Conservation (phyloP, 2,888 invertebrate species). For the Tethea ocularis region DNA sequence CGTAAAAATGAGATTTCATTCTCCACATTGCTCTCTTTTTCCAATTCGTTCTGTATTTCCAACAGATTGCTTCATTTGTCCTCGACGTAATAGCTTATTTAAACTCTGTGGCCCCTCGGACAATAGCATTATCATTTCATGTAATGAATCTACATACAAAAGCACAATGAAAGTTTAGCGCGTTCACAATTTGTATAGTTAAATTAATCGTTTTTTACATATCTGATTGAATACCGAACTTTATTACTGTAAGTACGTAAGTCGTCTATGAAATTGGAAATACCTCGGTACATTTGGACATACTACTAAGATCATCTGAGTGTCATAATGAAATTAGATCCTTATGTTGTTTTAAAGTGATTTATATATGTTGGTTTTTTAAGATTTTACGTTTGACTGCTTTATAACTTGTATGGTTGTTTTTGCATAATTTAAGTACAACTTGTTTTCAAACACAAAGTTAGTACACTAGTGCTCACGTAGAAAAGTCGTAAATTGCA, state of each 20-base stretch:
- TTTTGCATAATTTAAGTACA: too few relatives aligned
- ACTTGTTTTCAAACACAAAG: too few relatives aligned
- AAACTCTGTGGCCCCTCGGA: constrained; percentile 7
- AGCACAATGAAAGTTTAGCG: constrained; percentile 29
- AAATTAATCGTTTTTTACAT: constrained; percentile 1
- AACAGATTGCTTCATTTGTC: constrained; percentile 13
- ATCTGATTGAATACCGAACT: background rate
- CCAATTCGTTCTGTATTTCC: constrained; percentile 23
- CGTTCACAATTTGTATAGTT: constrained; percentile 9
- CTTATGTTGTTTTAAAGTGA: too few relatives aligned
- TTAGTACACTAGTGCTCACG: background rate
- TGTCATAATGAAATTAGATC: too few relatives aligned
- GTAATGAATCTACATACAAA: constrained; percentile 17
- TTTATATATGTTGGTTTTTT: too few relatives aligned
- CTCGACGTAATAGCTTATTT: constrained; percentile 1
- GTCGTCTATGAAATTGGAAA: too few relatives aligned
- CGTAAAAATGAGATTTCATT: constrained; percentile 51
- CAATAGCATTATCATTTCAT: constrained; percentile 6
- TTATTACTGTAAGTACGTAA: too few relatives aligned
- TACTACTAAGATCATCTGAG: too few relatives aligned
- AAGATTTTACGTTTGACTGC: too few relatives aligned
- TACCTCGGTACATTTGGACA: too few relatives aligned
- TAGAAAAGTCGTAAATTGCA: background rate
- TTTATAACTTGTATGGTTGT: too few relatives aligned
- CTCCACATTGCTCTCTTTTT: constrained; percentile 37